Conservation (phyloP, 2,797 vertebrate genomes). For the Micromesistius poutassou region DNA sequence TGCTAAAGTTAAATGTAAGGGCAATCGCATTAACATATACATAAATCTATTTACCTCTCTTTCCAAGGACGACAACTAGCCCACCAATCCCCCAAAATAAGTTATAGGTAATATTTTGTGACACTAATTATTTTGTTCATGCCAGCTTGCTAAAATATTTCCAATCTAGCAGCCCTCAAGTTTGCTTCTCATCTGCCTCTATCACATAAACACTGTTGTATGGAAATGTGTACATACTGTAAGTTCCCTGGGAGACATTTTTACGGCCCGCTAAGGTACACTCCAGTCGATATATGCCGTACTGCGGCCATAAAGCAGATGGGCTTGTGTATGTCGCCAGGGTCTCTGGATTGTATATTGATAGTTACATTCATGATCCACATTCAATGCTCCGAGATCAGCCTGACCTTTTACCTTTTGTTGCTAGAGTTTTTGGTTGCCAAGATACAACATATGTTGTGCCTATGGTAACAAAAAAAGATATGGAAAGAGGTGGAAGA, state of each 20-base stretch:
- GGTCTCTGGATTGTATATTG: constrained; percentile 15
- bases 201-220: neutral
- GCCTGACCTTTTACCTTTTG: constrained; percentile 41
- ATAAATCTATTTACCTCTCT: neutral
- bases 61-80: neutral
- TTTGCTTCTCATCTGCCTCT: too few relatives aligned
- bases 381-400: constrained; percentile 46
- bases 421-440: constrained; percentile 51
- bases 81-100: neutral
- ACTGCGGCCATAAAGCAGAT: neutral
- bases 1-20: neutral
- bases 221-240: neutral
- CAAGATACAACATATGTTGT: constrained; percentile 40
- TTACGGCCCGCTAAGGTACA: neutral
- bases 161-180: too few relatives aligned
- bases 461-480: constrained; percentile 33
- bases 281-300: neutral
- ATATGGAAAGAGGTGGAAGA: constrained; percentile 21
- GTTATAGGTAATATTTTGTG: neutral
- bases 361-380: constrained; percentile 33
- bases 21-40: neutral
- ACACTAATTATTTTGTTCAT: neutral
- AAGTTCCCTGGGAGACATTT: neutral
- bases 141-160: neutral
- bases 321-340: neutral